Conservation (phyloP, 2,113 vertebrate species). For the Columba livia region DNA sequence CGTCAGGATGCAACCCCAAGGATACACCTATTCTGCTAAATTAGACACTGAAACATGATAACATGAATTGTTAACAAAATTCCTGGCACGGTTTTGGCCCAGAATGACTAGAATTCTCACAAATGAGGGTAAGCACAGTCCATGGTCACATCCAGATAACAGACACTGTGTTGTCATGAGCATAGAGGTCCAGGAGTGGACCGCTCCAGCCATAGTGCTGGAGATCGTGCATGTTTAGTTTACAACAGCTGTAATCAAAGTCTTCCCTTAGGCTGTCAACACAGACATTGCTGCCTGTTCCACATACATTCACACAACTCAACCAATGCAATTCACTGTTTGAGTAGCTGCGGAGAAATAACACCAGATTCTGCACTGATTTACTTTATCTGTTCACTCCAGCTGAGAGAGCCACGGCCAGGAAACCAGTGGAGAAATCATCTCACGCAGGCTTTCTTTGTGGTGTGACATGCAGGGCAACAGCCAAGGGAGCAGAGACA, state of each 20-base stretch:
- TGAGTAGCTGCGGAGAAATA: background rate
- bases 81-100: background rate
- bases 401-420: background rate
- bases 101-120: background rate
- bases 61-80: background rate
- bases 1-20: background rate
- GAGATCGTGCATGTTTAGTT: background rate
- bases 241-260: background rate
- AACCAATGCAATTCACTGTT: accelerated
- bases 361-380: background rate
- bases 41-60: background rate
- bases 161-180: background rate
- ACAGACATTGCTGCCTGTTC: background rate
- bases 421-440: background rate
- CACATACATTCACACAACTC: accelerated
- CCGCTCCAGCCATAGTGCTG: background rate
- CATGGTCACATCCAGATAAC: background rate
- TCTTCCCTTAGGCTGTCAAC: background rate
- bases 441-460: background rate
- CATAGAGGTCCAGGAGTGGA: accelerated
- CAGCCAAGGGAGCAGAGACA: background rate
- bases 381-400: background rate
- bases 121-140: background rate
- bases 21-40: background rate
- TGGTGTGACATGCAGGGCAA: background rate